A percentile compares a stretch with the other conserved stretches of the same genome.
Evolutionary conservation across 2,113 vertebrate species (phyloP).

Genomic region (Pitta sordida): DNA sequence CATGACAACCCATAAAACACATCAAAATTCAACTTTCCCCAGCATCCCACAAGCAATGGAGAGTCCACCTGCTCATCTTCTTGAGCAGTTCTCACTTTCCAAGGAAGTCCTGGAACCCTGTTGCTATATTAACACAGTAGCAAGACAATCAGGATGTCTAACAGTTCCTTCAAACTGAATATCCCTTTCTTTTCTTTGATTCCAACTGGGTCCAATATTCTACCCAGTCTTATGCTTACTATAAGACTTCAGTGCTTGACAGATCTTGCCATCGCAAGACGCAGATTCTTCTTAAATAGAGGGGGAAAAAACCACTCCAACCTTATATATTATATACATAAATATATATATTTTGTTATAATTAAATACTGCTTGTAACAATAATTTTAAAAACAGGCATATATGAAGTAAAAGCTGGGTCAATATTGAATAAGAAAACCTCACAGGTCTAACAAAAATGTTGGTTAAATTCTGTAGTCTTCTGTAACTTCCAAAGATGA

Average conservation of each 20-base stretch:
- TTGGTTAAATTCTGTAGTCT: background rate
- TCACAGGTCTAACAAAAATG: background rate
- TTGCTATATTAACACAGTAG: background rate
- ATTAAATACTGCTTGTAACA: background rate
- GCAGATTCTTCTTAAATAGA: background rate
- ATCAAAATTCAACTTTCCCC: background rate
- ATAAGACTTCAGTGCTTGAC: background rate
- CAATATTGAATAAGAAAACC: background rate
- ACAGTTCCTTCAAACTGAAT: background rate
- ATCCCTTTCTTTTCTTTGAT: background rate
- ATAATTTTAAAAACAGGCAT: background rate
- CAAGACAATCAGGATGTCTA: background rate
- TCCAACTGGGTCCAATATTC: background rate
- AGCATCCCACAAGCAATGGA: background rate
- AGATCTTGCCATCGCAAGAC: background rate
- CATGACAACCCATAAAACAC: background rate
- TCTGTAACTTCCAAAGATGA: background rate
- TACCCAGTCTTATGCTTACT: background rate
- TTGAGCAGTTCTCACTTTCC: background rate
- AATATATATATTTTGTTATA: background rate
- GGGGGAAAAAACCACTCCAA: background rate
- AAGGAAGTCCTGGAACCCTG: background rate
- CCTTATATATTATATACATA: background rate
- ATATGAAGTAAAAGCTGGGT: background rate
- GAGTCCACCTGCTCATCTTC: background rate